These are phyloP conservation scores for Phymatocera aterrima DNA, from an alignment of 2,888 invertebrate species.

Conservation along the genomic window DNA sequence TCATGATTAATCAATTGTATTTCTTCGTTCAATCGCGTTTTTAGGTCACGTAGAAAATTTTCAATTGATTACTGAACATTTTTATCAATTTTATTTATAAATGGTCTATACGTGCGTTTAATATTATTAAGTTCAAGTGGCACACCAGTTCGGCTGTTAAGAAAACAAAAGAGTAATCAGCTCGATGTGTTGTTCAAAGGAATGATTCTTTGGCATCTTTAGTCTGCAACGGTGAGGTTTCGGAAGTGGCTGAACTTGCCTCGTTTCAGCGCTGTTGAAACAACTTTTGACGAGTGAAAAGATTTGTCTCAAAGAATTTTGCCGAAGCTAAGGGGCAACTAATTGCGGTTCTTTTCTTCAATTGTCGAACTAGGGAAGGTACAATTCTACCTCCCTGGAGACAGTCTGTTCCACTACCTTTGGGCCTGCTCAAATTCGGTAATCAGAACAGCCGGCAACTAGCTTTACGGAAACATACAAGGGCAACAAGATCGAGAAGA, in stretches of 20 bases:
- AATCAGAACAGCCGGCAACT: background rate
- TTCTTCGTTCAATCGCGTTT: too few relatives aligned
- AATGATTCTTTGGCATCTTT: slow-evolving; percentile 14
- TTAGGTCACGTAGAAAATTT: background rate
- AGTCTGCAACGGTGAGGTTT: slow-evolving; percentile 1
- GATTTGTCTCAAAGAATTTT: slow-evolving; percentile 26
- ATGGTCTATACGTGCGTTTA: background rate
- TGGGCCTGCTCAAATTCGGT: background rate
- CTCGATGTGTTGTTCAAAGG: slow-evolving; percentile 22
- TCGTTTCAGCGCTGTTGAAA: background rate
- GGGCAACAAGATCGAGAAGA: background rate
- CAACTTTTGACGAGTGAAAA: slow-evolving; percentile 23
- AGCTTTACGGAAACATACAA: background rate
- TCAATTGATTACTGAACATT: background rate
- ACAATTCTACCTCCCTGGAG: background rate
- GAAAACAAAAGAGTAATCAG: slow-evolving; percentile 23
- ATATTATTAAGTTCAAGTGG: slow-evolving; percentile 5
- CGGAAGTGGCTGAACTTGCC: slow-evolving; percentile 6
- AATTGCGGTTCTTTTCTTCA: slow-evolving; percentile 29
- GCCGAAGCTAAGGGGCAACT: slow-evolving; percentile 13
- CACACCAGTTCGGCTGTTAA: background rate
- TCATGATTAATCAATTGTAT: too few relatives aligned
- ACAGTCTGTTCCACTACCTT: background rate
- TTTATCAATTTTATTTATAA: background rate
- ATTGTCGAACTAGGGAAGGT: background rate